Base-by-base conservation (phyloP, 2,797 vertebrate species). In the Telmatherina bonti region DNA sequence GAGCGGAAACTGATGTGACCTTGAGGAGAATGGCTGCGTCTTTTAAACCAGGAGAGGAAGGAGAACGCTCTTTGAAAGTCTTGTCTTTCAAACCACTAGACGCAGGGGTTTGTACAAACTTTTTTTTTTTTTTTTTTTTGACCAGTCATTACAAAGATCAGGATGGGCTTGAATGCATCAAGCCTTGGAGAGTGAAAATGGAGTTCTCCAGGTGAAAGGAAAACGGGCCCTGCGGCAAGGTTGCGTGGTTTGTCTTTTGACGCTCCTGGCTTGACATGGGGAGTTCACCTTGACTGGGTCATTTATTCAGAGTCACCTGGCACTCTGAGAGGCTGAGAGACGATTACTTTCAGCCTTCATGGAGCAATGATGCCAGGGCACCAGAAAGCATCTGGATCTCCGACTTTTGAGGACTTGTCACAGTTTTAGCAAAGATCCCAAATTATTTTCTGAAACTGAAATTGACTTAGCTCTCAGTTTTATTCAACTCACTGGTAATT, bases 251-350 rank as follows among this genome's bases (percentile, higher is more conserved):
- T 81, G 89, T 90, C 85, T 89, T 81, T 31, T 88, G 86, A 85
- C 78, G 85, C 82, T 85, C 74, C 59, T 63, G 86, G 79, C 67
- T 73, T 84, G 88, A 88, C 86, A 84, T 41, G 2, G 53, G 47
- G 78, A 71, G 81, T 71, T 90, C 82, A 92, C 90, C 89, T 91
- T 92, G 87, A 88, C 89, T 84, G 88, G 88, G 84, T 91, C 89
- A 86, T 90, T 93, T 89, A 89, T 89, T 87, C 85, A 85, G 81
- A 87, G 72, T 72, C 84, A 84, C 82, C 70, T 64, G 84, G 70
- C 70, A 31, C 74, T n/a, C 31, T 18, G 59, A 77, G 59, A 77
- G 74, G 67, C 71, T 20, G 65, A 62, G 78, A 79, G 74, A 72
- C 79, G 68, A 88, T 80, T 65, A 76, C 79, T 12, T 82, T 86